Evolutionary conservation across 2,113 vertebrate genomes (phyloP).

Genomic region (Protobothrops mucrosquamatus): DNA sequence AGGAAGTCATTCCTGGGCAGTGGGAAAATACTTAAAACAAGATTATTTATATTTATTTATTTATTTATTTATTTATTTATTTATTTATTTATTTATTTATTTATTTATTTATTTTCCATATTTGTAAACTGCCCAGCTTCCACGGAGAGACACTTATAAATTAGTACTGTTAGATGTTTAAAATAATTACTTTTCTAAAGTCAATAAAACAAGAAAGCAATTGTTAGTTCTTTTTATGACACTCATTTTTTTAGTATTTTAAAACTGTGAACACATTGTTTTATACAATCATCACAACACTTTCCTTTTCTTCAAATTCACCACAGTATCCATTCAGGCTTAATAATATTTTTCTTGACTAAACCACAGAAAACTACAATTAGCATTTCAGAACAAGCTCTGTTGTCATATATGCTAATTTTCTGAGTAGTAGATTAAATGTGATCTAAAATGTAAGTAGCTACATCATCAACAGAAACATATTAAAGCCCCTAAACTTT

Average conservation of each 20-base stretch:
- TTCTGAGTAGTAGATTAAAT: neutral
- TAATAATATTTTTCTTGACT: neutral
- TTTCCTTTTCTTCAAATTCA: neutral
- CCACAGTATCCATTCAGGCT: neutral
- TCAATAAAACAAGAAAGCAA: neutral
- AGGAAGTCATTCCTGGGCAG: neutral
- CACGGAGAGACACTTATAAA: too few relatives aligned
- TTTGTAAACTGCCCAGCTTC: too few relatives aligned
- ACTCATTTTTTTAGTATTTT: neutral
- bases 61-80: too few relatives aligned
- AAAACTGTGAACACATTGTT: neutral
- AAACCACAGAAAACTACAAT: neutral
- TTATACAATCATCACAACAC: neutral
- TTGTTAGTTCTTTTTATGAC: neutral
- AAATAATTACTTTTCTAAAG: neutral
- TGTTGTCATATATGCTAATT: neutral
- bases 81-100: too few relatives aligned
- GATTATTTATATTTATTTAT: too few relatives aligned
- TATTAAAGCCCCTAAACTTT: neutral
- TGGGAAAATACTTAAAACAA: neutral
- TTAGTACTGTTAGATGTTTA: neutral
- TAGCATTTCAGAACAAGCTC: neutral
- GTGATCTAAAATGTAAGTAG: neutral
- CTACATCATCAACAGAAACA: neutral
- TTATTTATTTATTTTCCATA: too few relatives aligned